Conservation (phyloP, 2,888 invertebrate species). For the Tiliacea aurago region DNA sequence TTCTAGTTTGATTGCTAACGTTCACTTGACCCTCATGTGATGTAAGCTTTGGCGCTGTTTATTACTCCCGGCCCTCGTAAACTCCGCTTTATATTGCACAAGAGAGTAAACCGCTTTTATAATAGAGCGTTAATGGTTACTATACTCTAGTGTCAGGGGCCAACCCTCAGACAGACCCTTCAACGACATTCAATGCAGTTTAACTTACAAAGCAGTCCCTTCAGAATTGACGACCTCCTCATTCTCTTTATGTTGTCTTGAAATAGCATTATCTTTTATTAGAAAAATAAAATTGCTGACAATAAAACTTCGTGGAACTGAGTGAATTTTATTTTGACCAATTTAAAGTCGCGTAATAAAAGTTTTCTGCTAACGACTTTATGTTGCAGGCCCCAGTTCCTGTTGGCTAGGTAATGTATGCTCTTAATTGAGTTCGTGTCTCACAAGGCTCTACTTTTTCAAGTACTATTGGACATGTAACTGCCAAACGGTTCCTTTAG, state of each 20-base stretch:
- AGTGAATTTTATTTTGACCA: conserved; percentile 71
- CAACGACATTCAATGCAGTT: conserved; percentile 37
- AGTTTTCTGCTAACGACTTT: conserved; percentile 69
- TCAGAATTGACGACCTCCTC: conserved; percentile 17
- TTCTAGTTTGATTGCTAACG: conserved; percentile 74
- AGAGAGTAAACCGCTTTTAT: conserved; percentile 79
- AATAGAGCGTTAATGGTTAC: conserved; percentile 80
- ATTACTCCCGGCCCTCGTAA: conserved; percentile 78
- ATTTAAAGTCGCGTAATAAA: conserved; percentile 73
- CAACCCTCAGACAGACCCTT: conserved; percentile 39
- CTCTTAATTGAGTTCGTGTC: conserved; percentile 60
- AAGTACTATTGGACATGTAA: conserved; percentile 57
- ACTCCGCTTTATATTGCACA: conserved; percentile 77
- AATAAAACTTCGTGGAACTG: conserved; percentile 67
- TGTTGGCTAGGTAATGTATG: conserved; percentile 60
- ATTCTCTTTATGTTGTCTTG: conserved; percentile 58
- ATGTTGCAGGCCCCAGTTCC: conserved; percentile 59
- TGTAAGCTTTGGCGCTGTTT: conserved; percentile 76
- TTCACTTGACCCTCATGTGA: conserved; percentile 78
- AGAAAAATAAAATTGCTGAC: conserved; percentile 64
- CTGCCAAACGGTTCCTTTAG: conserved; percentile 51
- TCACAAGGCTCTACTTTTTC: conserved; percentile 53
- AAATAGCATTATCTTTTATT: conserved; percentile 53
- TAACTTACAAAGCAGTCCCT: conserved; percentile 30
- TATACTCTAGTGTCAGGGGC: conserved; percentile 68